Evolutionary conservation across 2,888 invertebrate species (phyloP).

Genomic region (Tillus elongatus): DNA sequence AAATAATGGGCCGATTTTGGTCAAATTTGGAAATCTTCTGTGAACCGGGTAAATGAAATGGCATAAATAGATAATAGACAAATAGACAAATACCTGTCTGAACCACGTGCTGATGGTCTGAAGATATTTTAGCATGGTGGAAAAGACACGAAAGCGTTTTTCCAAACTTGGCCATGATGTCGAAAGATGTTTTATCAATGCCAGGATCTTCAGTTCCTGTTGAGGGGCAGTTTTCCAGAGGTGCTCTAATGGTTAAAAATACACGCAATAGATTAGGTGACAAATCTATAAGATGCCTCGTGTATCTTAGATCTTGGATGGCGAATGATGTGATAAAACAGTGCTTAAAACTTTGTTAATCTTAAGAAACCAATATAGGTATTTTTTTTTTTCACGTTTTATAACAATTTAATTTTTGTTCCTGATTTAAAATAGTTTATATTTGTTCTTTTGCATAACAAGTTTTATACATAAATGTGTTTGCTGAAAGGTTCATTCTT

Average conservation of each 20-base stretch:
- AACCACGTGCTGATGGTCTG: conserved; percentile 15
- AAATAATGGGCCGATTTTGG: no score
- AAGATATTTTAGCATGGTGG: conserved; percentile 18
- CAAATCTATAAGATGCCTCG: conserved; percentile 11
- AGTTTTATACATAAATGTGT: no score
- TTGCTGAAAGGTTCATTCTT: conserved; percentile 5
- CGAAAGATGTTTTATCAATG: conserved; percentile 16
- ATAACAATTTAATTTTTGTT: no score
- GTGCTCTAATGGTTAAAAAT: conserved; percentile 16
- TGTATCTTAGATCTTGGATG: conserved; percentile 14
- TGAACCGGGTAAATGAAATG: no score
- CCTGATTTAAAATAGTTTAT: no score
- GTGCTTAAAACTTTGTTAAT: conserved; percentile 7
- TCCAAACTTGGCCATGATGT: conserved; percentile 17
- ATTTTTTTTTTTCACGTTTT: no score
- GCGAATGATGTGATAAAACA: conserved; percentile 8
- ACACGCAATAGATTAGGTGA: conserved; percentile 12
- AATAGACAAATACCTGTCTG: no score
- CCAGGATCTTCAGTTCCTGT: conserved; percentile 16
- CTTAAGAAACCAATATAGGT: conserved; percentile 8
- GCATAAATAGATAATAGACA: no score
- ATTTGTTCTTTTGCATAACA: no score
- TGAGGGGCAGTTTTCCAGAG: conserved; percentile 17
- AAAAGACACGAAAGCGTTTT: conserved; percentile 16
- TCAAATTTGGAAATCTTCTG: no score